Evolutionary conservation across 2,888 invertebrate genomes (phyloP), one percentile per base, ranked within the genome.

Genomic region (Lymantria dispar): DNA sequence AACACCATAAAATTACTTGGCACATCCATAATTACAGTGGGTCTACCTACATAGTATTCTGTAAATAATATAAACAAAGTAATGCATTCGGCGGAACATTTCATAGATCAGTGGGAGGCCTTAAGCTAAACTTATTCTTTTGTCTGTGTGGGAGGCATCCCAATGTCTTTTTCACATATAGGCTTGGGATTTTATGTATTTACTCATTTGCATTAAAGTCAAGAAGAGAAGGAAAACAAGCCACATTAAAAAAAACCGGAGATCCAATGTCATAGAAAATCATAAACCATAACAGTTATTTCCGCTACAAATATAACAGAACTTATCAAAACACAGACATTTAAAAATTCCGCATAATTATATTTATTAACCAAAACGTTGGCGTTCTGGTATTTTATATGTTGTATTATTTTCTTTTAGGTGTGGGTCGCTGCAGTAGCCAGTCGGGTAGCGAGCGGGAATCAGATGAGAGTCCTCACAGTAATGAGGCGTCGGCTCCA

Each of bases 361-460:
- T 38, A 41, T 39, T 44, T 30, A 14, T 39, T 49, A 22, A 22
- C 33, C 8, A 40, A 15, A 12, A 22, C 11, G 43, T 30, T 22
- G 39, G 37, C 7, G 30, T 44, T 50, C 33, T 39, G 31, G 49
- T 41, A 52, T 38, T 38, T 38, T 7, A 38, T 38, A 38, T 38
- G 5, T 38, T 33, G 3, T 38, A 1, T 22, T 42, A 12, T n/a
- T 80, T 78, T 72, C 72, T 60, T 36, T 0, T 78, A 91, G 92
- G 91, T 64, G 88, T 91, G 50, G 91, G 92, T 62, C 87, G 90
- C 70, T 89, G 91, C 82, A 92, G 90, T 73, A 92, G 92, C 72
- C 91, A 92, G 79, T 91, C 91, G 69, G 92, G 92, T 62, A 92
- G 92, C 73, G 92, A 92, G 76, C 91, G 89, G 53, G 91, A 91